Conservation (phyloP, 2,888 invertebrate genomes). For the Apodemia zela region DNA sequence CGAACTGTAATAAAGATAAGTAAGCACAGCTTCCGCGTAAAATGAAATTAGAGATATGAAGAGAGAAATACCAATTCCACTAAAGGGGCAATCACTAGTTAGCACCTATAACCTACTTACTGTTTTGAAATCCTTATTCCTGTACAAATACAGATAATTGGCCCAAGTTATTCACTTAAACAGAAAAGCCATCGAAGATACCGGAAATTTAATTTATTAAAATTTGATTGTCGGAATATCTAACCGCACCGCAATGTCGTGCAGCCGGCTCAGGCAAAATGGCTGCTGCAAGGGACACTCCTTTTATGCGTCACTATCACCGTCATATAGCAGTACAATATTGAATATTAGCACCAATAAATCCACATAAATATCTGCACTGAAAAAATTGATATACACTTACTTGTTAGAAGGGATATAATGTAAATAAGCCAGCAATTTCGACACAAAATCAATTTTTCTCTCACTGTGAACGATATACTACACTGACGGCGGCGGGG, state of each 20-base stretch:
- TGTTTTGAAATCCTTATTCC: slow-evolving; percentile 6
- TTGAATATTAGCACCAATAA: slow-evolving; percentile 47
- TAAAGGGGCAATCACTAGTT: background rate
- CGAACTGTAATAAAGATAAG: background rate
- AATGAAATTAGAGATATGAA: background rate
- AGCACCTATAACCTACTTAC: slow-evolving; percentile 13
- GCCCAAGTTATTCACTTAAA: slow-evolving; percentile 20
- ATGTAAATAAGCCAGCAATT: slow-evolving; percentile 78
- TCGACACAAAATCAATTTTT: slow-evolving; percentile 77
- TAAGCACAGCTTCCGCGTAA: background rate
- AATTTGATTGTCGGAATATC: slow-evolving; percentile 43
- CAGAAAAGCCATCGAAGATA: slow-evolving; percentile 29
- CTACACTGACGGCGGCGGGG: slow-evolving; percentile 79
- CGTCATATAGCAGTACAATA: slow-evolving; percentile 50
- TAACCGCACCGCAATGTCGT: slow-evolving; percentile 75
- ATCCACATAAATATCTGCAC: slow-evolving; percentile 54
- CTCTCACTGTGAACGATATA: slow-evolving; percentile 79
- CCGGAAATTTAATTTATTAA: slow-evolving; percentile 32
- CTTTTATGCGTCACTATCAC: slow-evolving; percentile 82
- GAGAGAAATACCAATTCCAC: background rate
- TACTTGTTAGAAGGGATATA: slow-evolving; percentile 80
- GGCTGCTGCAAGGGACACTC: slow-evolving; percentile 82
- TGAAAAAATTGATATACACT: slow-evolving; percentile 60
- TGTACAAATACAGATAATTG: background rate
- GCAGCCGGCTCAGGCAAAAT: slow-evolving; percentile 79